These are phyloP conservation scores for Hucho hucho DNA, from an alignment of 2,113 vertebrate species.

Conservation along the genomic window DNA sequence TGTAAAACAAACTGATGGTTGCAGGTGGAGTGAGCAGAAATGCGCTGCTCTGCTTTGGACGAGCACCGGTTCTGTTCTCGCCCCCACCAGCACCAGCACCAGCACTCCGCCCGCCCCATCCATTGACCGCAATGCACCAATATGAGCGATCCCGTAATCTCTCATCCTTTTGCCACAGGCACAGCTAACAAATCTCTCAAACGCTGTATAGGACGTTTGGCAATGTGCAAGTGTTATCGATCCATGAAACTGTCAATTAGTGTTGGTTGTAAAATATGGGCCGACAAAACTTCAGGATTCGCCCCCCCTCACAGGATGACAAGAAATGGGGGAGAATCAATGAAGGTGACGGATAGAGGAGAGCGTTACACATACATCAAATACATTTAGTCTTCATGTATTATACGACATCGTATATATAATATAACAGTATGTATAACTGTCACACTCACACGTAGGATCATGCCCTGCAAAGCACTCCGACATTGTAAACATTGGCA, in stretches of 20 bases:
- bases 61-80: conserved; percentile 44
- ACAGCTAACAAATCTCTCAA: neutral
- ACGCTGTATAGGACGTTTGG: neutral
- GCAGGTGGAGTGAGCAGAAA: neutral
- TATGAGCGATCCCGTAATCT: conserved; percentile 29
- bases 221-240: neutral
- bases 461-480: neutral
- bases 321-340: conserved; percentile 10
- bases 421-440: neutral
- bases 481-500: conserved; percentile 41
- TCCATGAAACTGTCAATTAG: neutral
- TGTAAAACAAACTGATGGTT: conserved; percentile 17
- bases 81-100: conserved; percentile 5
- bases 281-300: neutral
- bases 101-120: conserved; percentile 22
- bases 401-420: neutral
- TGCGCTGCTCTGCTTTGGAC: conserved; percentile 12
- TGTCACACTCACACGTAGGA: neutral
- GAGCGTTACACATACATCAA: neutral
- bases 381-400: neutral
- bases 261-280: too few relatives aligned
- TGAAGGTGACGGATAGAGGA: conserved; percentile 63
- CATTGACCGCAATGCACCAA: conserved; percentile 79
- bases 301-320: neutral
- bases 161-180: neutral